phyloP scores from a whole-genome alignment of 2,797 vertebrate species.

The Sebastes hubbsi region DNA sequence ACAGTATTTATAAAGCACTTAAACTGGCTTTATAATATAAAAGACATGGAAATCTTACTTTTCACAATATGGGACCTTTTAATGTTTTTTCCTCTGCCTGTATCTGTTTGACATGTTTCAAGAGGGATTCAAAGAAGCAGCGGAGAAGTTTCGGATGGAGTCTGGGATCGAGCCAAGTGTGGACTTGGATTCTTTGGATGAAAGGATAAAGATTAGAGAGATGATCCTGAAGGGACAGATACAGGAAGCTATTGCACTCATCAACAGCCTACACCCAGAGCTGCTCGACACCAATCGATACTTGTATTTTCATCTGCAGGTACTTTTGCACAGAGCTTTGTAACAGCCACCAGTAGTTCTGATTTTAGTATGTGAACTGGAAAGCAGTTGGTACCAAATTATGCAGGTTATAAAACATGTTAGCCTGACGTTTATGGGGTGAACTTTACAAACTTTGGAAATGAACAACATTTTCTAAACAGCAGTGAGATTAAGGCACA shows the following conservation, averaged over 20 bases:
- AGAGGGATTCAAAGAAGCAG: slow-evolving; percentile 99
- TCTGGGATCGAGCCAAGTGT: slow-evolving; percentile 97
- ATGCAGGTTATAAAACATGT: too few species aligned
- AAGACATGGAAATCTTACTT: too few species aligned
- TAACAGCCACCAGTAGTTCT: background rate
- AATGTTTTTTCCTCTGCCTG: background rate
- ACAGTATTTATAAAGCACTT: too few species aligned
- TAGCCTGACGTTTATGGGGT: too few species aligned
- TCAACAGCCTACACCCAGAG: slow-evolving; percentile 96
- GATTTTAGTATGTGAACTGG: background rate
- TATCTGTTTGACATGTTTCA: slow-evolving; percentile 15
- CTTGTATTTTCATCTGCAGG: slow-evolving; percentile 96
- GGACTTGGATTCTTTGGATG: slow-evolving; percentile 95
- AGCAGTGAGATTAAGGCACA: background rate
- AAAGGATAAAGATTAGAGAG: slow-evolving; percentile 96
- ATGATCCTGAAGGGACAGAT: slow-evolving; percentile 98
- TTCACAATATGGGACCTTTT: too few species aligned
- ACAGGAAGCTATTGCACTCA: slow-evolving; percentile 94
- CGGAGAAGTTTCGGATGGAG: slow-evolving; percentile 97
- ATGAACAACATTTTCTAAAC: background rate
- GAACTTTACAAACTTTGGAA: background rate
- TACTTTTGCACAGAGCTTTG: slow-evolving; percentile 46
- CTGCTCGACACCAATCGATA: slow-evolving; percentile 95
- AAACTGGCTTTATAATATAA: too few species aligned
- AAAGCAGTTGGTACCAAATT: background rate